A percentile compares a stretch with the other conserved stretches of the same genome.
These are phyloP conservation scores for Clinocottus analis DNA, from an alignment of 2,113 vertebrate species.

Conservation along the genomic window DNA sequence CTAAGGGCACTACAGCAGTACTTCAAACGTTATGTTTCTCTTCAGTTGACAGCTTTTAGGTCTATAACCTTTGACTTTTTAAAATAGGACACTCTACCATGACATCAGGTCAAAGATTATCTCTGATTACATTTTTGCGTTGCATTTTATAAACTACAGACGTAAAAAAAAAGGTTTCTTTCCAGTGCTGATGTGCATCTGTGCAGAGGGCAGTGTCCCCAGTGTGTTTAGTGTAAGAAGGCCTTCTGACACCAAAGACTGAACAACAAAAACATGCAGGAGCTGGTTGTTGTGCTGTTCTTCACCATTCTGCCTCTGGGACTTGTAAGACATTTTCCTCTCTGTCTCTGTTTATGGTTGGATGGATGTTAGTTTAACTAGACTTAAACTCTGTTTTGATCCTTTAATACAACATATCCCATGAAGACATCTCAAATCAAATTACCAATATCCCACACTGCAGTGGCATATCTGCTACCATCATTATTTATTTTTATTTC, in stretches of 20 bases:
- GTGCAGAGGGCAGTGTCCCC: conserved; percentile 59
- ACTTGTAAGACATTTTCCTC: conserved; percentile 52
- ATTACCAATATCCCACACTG: conserved; percentile 34
- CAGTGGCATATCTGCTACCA: conserved; percentile 20
- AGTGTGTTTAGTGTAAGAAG: conserved; percentile 60
- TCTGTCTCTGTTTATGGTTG: conserved; percentile 46
- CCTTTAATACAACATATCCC: conserved; percentile 57
- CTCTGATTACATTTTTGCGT: conserved; percentile 28
- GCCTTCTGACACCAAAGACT: conserved; percentile 57
- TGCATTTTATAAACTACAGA: conserved; percentile 33
- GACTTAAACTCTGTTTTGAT: conserved; percentile 64
- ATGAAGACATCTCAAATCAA: too few species aligned
- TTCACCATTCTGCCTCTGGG: conserved; percentile 58
- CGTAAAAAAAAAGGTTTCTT: conserved; percentile 55
- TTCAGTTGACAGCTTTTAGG: conserved; percentile 10
- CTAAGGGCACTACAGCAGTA: neutral
- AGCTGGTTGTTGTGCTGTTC: conserved; percentile 66
- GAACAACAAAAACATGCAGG: conserved; percentile 57
- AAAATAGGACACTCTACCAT: neutral
- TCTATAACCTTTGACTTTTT: neutral
- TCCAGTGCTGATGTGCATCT: conserved; percentile 52
- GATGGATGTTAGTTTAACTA: conserved; percentile 66
- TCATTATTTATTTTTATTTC: conserved; percentile 40
- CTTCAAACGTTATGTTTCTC: neutral
- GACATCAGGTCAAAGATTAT: conserved; percentile 17